Conservation (phyloP, 1,140 invertebrate genomes). For the Drosophila fuyamai region DNA sequence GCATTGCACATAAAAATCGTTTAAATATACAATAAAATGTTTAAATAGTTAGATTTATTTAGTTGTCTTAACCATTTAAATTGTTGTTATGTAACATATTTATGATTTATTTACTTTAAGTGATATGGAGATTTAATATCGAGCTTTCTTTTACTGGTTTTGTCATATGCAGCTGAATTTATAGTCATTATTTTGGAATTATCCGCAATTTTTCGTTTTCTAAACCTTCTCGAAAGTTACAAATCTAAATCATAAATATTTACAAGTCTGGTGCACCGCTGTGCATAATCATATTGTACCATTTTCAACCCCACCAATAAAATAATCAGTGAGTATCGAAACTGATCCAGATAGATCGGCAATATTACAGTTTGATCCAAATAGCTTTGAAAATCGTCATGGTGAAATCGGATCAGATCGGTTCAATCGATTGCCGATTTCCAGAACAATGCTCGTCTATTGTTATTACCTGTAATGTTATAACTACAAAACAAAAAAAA, state of each 20-base stretch:
- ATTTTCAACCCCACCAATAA: too few relatives aligned
- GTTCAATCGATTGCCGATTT: constrained; percentile 3
- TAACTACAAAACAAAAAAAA: background rate
- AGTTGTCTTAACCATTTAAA: too few relatives aligned
- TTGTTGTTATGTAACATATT: too few relatives aligned
- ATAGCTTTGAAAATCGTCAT: constrained; percentile 4
- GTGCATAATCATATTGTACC: background rate
- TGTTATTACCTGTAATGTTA: constrained; percentile 25
- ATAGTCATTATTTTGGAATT: background rate
- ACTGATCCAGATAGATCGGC: constrained; percentile 9
- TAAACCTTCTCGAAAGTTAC: background rate
- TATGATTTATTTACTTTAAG: too few relatives aligned
- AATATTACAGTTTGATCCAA: constrained; percentile 16
- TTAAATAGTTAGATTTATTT: background rate
- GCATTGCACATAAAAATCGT: background rate
- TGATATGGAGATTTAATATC: too few relatives aligned
- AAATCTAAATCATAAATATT: constrained; percentile 3
- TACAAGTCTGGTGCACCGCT: background rate
- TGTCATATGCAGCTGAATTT: too few relatives aligned
- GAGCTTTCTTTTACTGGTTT: too few relatives aligned
- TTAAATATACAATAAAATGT: background rate
- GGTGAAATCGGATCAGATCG: constrained; percentile 13
- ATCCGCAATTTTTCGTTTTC: background rate
- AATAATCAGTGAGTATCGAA: background rate
- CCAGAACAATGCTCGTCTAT: constrained; percentile 19